Evolutionary conservation across 2,797 vertebrate genomes (phyloP), one percentile per base, ranked within the genome.

Genomic region (Paguma larvata): DNA sequence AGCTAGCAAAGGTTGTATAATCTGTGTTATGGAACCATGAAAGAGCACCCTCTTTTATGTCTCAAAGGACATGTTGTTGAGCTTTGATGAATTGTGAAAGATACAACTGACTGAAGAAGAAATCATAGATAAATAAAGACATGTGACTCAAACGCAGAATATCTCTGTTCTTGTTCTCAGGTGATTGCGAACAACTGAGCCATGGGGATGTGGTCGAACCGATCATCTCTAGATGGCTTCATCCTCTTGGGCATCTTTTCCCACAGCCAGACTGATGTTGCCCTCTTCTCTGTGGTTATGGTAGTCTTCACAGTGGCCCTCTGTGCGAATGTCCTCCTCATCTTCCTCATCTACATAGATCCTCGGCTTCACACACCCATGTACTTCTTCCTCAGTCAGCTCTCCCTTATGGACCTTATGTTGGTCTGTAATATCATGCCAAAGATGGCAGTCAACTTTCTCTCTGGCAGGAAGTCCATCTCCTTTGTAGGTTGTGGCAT

Each of bases 401-500:
- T 98, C n/a, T 98, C 98, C 63, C 83, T 98, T 59, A 98, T 97
- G 95, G 98, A 98, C 53, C 68, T 98, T 48, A 95, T 97, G 91
- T 46, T 97, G 59, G 90, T 95, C 27, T 98, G 95, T 41, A 87
- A 51, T 63, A 96, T 56, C 80, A 97, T 98, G 25, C 98, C 98
- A 9, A 97, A 97, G 89, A 98, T 98, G 97, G 89, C 75, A 0
- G 9, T 25, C 56, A 97, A 97, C 93, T 98, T 97, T 44, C 56
- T 97, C 27, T 96, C 94, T 27, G 91, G 96, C 6, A 92, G 41
- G 41, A 97, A 95, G 34, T 86, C 48, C 27, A 97, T 98, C 85
- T 97, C 96, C 11, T 94, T 97, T 89, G 77, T 41, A 19, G 95
- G 96, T 10, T 98, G 98, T 97, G 82, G 95, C 12, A 12, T 89